phyloP scores from a whole-genome alignment of 2,888 invertebrate species.

The Stratiomys singularior region DNA sequence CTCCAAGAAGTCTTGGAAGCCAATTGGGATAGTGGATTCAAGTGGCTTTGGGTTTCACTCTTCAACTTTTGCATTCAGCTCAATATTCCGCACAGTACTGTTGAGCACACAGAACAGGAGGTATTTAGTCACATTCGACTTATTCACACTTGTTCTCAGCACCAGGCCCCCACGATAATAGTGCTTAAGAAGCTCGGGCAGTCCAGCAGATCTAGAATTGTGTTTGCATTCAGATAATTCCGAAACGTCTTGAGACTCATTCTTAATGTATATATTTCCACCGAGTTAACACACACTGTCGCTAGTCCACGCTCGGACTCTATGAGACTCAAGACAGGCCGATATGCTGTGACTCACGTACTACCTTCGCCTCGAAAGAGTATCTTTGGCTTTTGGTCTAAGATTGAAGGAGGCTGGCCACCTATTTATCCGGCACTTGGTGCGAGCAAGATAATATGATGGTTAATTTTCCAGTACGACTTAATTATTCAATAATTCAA shows the following conservation, averaged over 20 bases:
- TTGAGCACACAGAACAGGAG: not conserved
- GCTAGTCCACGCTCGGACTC: not conserved
- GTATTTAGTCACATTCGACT: slow-evolving; percentile 19
- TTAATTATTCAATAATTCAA: not conserved
- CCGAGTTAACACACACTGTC: not conserved
- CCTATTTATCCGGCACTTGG: not conserved
- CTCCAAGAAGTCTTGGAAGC: too few relatives aligned
- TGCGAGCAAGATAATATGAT: slow-evolving; percentile 1
- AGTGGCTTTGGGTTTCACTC: too few relatives aligned
- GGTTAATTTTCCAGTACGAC: not conserved
- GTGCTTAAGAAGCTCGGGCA: not conserved
- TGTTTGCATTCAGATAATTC: slow-evolving; percentile 43
- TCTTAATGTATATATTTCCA: slow-evolving; percentile 26
- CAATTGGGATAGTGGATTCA: too few relatives aligned
- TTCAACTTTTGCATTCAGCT: not conserved
- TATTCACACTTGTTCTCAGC: slow-evolving; percentile 8
- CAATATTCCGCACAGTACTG: not conserved
- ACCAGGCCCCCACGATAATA: not conserved
- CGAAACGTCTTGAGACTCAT: slow-evolving; percentile 7
- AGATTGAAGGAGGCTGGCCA: not conserved
- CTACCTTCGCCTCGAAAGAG: not conserved
- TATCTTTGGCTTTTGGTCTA: not conserved
- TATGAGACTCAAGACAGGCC: not conserved
- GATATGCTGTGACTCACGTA: slow-evolving; percentile 40
- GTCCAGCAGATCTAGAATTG: slow-evolving; percentile 28